phyloP scores from a whole-genome alignment of 2,113 vertebrate genomes.

The Hippocampus zosterae region DNA sequence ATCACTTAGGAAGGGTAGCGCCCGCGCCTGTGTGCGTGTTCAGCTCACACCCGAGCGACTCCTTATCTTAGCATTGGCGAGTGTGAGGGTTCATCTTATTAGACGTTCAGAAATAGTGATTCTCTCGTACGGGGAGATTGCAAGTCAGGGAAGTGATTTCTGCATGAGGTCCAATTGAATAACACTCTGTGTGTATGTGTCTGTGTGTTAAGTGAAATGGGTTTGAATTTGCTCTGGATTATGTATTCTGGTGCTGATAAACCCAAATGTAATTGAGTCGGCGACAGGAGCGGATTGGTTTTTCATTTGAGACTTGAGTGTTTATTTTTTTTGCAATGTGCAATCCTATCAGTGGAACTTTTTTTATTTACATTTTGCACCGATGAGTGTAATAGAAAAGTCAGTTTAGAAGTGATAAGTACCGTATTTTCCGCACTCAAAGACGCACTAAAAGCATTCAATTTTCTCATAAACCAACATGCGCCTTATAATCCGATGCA shows the following conservation, averaged over 20 bases:
- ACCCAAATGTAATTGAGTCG: conserved; percentile 71
- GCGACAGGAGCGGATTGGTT: conserved; percentile 57
- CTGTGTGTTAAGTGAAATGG: conserved; percentile 64
- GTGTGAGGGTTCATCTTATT: conserved; percentile 65
- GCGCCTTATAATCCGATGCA: too few species aligned
- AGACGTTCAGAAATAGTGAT: conserved; percentile 65
- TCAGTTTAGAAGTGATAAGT: background rate
- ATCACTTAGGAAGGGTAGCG: background rate
- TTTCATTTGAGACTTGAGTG: conserved; percentile 65
- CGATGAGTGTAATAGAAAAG: background rate
- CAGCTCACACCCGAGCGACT: conserved; percentile 53
- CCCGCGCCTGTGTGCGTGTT: background rate
- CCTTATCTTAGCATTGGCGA: conserved; percentile 58
- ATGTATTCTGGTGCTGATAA: conserved; percentile 68
- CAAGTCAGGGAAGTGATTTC: conserved; percentile 69
- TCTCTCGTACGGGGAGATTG: conserved; percentile 55
- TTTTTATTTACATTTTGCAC: conserved; percentile 17
- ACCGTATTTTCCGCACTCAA: too few species aligned
- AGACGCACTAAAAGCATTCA: too few species aligned
- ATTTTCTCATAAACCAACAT: too few species aligned
- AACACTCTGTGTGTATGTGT: conserved; percentile 49
- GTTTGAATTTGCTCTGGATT: conserved; percentile 74
- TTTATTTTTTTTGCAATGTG: conserved; percentile 32
- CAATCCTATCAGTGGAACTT: conserved; percentile 36
- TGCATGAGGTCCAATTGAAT: conserved; percentile 60